Evolutionary conservation across 2,888 invertebrate genomes (phyloP).

Genomic region (Thymelicus sylvestris): DNA sequence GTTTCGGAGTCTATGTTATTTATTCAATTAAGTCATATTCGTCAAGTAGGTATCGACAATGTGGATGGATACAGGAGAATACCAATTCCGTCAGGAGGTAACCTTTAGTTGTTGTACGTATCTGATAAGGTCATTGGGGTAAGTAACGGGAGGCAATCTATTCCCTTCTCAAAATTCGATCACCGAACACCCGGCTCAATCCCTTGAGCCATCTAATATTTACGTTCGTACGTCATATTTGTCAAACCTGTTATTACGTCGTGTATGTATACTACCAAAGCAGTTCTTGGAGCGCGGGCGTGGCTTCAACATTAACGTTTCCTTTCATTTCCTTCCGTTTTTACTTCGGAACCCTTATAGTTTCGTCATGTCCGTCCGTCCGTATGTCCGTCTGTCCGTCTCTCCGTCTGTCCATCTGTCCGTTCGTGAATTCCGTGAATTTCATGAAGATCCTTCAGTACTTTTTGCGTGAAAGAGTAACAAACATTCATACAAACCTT

Average conservation of each 20-base stretch:
- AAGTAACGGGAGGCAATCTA: conserved; percentile 21
- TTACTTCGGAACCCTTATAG: too few relatives aligned
- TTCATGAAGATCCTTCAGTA: too few relatives aligned
- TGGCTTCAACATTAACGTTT: background rate
- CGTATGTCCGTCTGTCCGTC: too few relatives aligned
- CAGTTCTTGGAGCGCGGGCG: background rate
- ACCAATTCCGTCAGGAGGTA: background rate
- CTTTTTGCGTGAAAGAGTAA: too few relatives aligned
- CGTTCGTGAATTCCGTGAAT: too few relatives aligned
- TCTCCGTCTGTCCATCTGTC: too few relatives aligned
- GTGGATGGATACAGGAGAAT: background rate
- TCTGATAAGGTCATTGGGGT: conserved; percentile 2
- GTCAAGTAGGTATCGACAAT: background rate
- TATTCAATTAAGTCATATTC: too few relatives aligned
- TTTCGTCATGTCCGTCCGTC: too few relatives aligned
- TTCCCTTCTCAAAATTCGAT: conserved; percentile 34
- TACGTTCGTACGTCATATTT: conserved; percentile 22
- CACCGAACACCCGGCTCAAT: conserved; percentile 17
- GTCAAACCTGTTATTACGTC: conserved; percentile 18
- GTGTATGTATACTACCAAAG: background rate
- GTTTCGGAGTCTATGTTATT: too few relatives aligned
- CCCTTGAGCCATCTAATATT: conserved; percentile 35
- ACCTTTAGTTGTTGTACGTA: background rate
- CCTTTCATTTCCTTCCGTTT: background rate
- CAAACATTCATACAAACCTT: too few relatives aligned